Evolutionary conservation across 37 sponge, comb jelly and placozoan genomes (phyloP), one percentile per base, ranked within the genome.

Genomic region (Halisarca cf. caerulea): DNA sequence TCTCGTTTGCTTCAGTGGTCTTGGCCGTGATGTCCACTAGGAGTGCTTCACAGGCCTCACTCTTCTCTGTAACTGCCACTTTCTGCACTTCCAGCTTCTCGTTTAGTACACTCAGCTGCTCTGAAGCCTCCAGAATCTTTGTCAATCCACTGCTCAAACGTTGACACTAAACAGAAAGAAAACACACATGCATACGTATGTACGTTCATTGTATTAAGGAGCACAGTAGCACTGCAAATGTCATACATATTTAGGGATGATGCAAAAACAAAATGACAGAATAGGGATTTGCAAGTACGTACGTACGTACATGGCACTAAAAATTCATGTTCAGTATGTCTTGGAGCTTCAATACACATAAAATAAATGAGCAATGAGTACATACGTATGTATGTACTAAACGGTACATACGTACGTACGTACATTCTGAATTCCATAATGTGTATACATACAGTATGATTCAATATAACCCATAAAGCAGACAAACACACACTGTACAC

Each of bases 81-180:
- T 94, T 95, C 84, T 99, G 99, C 0, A 96, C 97, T 75, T 95
- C 91, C 38, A 99, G 83, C 72, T 99, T 96, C 58, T 92, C 95
- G 69, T 95, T 96, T 69, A 99, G 83, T 47, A 90, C 94, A 59
- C 86, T 92, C 59, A 99, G 84, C 82, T 94, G 95, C 43, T 90
- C 89, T 18, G 94, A 59, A 17, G 99, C 99, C 57, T 99, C 97
- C 23, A 91, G 90, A 11, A 99, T 90, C 73, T 99, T 99, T 20
- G 86, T 92, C 59, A 99, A 83, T 57, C 99, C 99, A 34, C 98
- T 93, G 51, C 86, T 72, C 72, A 99, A 80, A 35, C 99, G 82
- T 38, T 91, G 87, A 85, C 96, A 98, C 89, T 98, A 94, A 20
- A 62, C 25, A 62, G 6, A 28, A 5, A 62, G 7, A 15, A 62